Percentiles rank a stretch among this genome's conserved stretches.
phyloP scores from a whole-genome alignment of 2,113 vertebrate species.

The Tursiops truncatus region DNA sequence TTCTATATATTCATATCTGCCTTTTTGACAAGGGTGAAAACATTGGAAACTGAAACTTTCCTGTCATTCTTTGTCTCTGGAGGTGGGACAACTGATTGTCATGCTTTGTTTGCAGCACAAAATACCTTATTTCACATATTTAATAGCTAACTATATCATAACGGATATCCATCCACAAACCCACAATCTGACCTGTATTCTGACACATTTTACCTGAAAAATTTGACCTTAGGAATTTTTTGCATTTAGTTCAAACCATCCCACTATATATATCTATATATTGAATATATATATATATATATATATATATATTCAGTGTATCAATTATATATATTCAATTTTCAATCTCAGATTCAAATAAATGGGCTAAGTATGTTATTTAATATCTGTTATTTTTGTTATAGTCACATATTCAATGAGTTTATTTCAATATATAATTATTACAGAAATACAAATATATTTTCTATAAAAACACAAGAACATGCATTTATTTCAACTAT shows the following conservation, averaged over 20 bases:
- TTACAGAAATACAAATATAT: background rate
- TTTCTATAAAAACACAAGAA: background rate
- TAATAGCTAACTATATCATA: background rate
- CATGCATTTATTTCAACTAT: background rate
- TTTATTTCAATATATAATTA: slow-evolving; percentile 23
- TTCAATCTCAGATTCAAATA: background rate
- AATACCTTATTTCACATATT: background rate
- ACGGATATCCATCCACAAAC: background rate
- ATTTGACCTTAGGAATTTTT: background rate
- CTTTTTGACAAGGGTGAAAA: background rate
- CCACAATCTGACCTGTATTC: background rate
- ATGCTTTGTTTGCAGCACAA: background rate
- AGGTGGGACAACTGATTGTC: background rate
- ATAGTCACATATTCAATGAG: background rate
- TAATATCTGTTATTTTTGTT: background rate
- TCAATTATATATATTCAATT: background rate
- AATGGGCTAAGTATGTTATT: background rate
- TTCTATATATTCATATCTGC: background rate
- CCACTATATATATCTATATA: too few relatives aligned
- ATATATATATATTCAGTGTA: too few relatives aligned
- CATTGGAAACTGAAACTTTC: background rate
- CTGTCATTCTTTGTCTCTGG: background rate
- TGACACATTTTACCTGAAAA: background rate
- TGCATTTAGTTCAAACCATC: background rate
- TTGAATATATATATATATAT: too few relatives aligned